phyloP scores from a whole-genome alignment of 2,113 vertebrate species.

The Silurus glanis region DNA sequence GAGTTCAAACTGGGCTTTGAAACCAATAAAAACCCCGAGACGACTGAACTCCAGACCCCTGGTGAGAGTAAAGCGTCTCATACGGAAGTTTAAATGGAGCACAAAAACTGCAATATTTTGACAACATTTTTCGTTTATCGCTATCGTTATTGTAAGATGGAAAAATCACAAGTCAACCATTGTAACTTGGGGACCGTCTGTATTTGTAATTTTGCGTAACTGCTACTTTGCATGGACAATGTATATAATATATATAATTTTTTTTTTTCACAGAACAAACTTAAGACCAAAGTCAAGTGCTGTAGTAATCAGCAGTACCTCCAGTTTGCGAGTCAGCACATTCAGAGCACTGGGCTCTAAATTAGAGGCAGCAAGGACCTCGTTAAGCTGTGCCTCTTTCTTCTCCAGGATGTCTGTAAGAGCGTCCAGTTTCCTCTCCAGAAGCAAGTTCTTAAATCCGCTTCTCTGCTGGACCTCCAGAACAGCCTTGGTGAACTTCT shows the following conservation, averaged over 20 bases:
- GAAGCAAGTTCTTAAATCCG: constrained; percentile 74
- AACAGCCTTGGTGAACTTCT: constrained; percentile 76
- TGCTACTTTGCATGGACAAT: neutral
- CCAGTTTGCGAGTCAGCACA: constrained; percentile 72
- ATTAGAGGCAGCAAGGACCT: constrained; percentile 76
- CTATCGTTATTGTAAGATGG: too few species aligned
- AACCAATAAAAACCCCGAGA: too few species aligned
- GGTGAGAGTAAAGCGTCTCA: too few species aligned
- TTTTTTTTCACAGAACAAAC: neutral
- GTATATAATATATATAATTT: too few species aligned
- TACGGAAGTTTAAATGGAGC: too few species aligned
- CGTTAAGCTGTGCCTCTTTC: constrained; percentile 80
- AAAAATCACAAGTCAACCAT: too few species aligned
- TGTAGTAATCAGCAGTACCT: constrained; percentile 70
- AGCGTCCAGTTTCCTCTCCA: constrained; percentile 78
- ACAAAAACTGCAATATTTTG: too few species aligned
- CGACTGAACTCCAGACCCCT: too few species aligned
- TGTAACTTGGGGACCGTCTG: too few species aligned
- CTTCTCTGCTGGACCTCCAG: constrained; percentile 79
- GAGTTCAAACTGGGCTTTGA: too few species aligned
- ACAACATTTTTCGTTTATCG: too few species aligned
- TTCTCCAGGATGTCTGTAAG: constrained; percentile 73
- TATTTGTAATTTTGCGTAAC: neutral
- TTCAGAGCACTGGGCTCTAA: constrained; percentile 74
- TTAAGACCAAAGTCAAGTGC: too few species aligned